These are phyloP conservation scores for Pasiphila rectangulata DNA, from an alignment of 2,888 invertebrate genomes.

Conservation along the genomic window DNA sequence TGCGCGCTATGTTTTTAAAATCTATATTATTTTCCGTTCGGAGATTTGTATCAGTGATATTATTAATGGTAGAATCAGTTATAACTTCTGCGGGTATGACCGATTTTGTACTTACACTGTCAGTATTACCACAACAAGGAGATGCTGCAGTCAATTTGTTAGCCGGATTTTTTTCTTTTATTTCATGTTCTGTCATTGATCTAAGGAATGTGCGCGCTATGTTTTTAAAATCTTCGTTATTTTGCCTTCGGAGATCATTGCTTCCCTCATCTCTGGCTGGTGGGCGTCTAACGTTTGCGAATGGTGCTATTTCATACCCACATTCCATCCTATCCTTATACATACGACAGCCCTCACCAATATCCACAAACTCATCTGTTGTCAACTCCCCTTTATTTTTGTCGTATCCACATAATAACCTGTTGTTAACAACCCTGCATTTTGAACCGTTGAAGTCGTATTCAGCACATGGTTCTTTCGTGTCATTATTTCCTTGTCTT, in stretches of 20 bases:
- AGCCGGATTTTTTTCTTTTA: not conserved
- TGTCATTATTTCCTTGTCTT: not conserved
- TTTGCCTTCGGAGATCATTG: not conserved
- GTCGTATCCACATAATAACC: constrained; percentile 64
- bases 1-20: not conserved
- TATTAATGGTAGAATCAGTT: not conserved
- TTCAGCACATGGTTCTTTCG: constrained; percentile 33
- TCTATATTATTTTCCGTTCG: not conserved
- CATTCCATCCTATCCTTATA: constrained; percentile 64
- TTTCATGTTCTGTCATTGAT: constrained; percentile 1
- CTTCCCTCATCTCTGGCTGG: constrained; percentile 21
- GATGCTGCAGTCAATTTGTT: not conserved
- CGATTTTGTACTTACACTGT: not conserved
- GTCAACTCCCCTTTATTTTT: constrained; percentile 48
- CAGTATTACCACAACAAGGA: not conserved
- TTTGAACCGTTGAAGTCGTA: constrained; percentile 53
- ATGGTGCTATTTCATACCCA: constrained; percentile 48
- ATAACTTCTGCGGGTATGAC: not conserved
- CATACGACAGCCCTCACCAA: constrained; percentile 52
- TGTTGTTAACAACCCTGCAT: constrained; percentile 50
- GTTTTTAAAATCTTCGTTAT: not conserved
- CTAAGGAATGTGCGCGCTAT: not conserved
- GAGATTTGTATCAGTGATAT: not conserved
- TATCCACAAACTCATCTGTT: constrained; percentile 35
- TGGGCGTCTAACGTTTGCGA: constrained; percentile 31